phyloP scores from a whole-genome alignment of 2,797 vertebrate genomes.

The Molothrus ater region DNA sequence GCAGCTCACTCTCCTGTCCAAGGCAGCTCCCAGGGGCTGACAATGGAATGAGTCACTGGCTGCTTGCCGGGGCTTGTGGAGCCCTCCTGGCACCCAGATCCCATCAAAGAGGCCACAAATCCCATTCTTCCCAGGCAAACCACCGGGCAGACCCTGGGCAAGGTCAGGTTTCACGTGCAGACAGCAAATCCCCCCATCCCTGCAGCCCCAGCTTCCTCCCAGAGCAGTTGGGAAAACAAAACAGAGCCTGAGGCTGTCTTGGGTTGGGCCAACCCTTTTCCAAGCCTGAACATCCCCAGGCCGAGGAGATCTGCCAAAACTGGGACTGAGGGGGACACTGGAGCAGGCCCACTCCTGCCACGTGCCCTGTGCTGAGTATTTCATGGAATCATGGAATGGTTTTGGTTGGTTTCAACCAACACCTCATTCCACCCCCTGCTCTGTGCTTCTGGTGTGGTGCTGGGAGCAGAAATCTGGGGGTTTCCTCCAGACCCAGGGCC shows the following conservation, averaged over 20 bases:
- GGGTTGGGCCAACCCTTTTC: background rate
- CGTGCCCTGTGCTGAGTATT: fast-evolving
- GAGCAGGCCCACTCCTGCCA: background rate
- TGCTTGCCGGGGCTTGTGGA: conserved; percentile 38
- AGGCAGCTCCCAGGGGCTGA: conserved; percentile 13
- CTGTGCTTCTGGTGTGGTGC: background rate
- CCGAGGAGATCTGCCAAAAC: background rate
- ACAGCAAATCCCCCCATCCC: background rate
- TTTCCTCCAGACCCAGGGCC: background rate
- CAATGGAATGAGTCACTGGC: conserved; percentile 27
- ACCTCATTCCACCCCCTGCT: background rate
- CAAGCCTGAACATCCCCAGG: background rate
- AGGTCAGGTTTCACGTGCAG: background rate
- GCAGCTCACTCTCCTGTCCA: background rate
- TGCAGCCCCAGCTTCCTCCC: background rate
- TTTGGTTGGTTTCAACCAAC: background rate
- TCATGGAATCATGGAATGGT: background rate
- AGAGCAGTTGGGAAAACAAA: background rate
- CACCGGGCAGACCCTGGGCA: fast-evolving
- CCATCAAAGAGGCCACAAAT: background rate
- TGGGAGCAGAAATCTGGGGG: background rate
- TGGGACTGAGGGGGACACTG: fast-evolving
- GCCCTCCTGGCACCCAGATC: conserved; percentile 19
- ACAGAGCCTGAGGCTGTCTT: background rate
- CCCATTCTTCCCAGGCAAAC: background rate